Base-by-base conservation (phyloP, 2,888 invertebrate species). In the Conops quadrifasciatus region DNA sequence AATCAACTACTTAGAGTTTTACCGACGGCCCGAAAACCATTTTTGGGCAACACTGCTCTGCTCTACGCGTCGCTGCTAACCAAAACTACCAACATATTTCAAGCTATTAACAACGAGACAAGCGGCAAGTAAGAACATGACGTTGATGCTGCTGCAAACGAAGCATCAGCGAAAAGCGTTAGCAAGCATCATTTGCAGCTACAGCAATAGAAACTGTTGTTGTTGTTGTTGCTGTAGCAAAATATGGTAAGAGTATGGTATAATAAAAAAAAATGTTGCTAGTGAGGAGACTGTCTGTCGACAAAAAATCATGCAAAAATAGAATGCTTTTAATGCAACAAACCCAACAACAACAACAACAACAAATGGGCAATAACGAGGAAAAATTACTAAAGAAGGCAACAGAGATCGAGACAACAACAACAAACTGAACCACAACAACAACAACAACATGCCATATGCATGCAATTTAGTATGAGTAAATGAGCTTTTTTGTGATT, bases 401-500 rank as follows among this genome's bases (percentile, higher is more conserved):
- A 43, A 62, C 7, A n/a, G 19, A 62, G 43, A 43, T 1, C 30
- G 30, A 43, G 21, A 24, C 26, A 47, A 3, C 26, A 26, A 47
- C 24, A 43, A 26, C 63, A 64, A n/a, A 49, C 15, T 49, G 47
- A 28, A 21, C 45, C 2, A 28, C 26, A 64, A 47, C 49, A 64
- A 49, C 49, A 49, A 49, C 16, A 43, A 28, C 59, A 24, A 59
- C 21, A 45, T 45, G 15, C 51, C 65, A 66, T 19, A 66, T 66
- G 30, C 53, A 66, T 66, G 65, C 65, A 36, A 62, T 62, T 30
- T 19, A 53, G 26, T 15, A 5, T 24, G 45, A 63, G 21, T 63
- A 63, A 45, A 43, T 45, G 47, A 45, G 45, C 13, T 3, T 47
- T 63, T 47, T 36, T 9, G 5, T 36, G 4, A 36, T 7, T 36